Conservation (phyloP, 1,140 invertebrate species). For the Parasteatoda tepidariorum region DNA sequence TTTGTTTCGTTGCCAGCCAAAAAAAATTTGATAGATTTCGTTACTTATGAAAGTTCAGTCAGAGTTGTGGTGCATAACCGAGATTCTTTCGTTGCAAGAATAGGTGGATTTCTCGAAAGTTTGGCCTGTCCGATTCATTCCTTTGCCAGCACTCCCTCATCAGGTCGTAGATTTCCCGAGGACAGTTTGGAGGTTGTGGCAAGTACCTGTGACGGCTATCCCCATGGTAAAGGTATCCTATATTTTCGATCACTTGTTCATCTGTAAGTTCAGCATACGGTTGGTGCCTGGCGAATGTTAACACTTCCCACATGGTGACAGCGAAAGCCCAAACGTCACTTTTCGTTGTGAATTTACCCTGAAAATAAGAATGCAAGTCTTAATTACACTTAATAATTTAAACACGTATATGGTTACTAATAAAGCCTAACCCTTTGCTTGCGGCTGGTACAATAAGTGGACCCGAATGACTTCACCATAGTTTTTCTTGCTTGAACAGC, state of each 20-base stretch:
- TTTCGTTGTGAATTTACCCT: constrained; percentile 86
- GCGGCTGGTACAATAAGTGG: no score
- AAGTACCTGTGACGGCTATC: constrained; percentile 76
- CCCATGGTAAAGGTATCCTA: constrained; percentile 78
- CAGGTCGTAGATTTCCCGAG: constrained; percentile 90
- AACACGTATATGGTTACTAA: no score
- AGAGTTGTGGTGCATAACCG: constrained; percentile 73
- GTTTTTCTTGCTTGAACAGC: no score
- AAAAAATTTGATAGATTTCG: neutral
- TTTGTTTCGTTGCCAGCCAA: neutral
- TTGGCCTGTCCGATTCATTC: constrained; percentile 84
- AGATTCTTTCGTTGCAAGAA: constrained; percentile 91
- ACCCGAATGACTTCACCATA: no score
- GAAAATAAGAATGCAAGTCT: constrained; percentile 65
- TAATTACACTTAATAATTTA: no score
- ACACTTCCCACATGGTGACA: constrained; percentile 89
- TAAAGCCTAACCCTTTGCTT: no score
- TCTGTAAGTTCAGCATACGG: constrained; percentile 84
- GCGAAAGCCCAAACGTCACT: constrained; percentile 91
- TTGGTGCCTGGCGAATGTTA: constrained; percentile 85
- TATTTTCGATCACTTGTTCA: constrained; percentile 83
- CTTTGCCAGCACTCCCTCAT: constrained; percentile 95
- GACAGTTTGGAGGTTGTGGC: constrained; percentile 84
- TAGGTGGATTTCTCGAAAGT: constrained; percentile 89
- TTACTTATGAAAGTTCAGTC: neutral